phyloP scores from a whole-genome alignment of 2,797 vertebrate genomes.

The Salmo trutta region DNA sequence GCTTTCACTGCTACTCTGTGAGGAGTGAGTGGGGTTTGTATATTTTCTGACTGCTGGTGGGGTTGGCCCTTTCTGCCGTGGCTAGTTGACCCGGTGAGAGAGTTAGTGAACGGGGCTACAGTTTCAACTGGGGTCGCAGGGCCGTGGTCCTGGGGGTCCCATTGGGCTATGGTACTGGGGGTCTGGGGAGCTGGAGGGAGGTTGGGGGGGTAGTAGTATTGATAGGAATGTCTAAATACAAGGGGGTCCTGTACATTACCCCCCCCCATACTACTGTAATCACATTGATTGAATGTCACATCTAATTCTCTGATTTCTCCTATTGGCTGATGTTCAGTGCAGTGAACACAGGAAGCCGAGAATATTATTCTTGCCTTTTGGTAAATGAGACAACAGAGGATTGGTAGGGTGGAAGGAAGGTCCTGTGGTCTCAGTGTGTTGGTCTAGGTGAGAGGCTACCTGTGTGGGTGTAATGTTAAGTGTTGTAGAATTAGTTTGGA shows the following conservation, averaged over 20 bases:
- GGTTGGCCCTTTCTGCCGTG: background rate
- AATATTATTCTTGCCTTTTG: slow-evolving; percentile 1
- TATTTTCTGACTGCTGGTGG: background rate
- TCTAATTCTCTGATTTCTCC: background rate
- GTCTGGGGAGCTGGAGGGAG: too few species aligned
- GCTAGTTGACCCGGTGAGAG: background rate
- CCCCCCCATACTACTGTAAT: background rate
- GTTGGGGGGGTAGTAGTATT: background rate
- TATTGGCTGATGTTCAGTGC: background rate
- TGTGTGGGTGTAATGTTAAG: slow-evolving; percentile 21
- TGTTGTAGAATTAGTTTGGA: slow-evolving; percentile 5
- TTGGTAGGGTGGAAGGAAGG: background rate
- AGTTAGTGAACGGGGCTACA: background rate
- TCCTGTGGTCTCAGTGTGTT: background rate
- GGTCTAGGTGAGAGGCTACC: background rate
- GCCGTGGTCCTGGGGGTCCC: background rate
- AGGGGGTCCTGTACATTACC: background rate
- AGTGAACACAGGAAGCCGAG: background rate
- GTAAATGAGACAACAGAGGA: background rate
- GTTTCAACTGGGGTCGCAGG: background rate
- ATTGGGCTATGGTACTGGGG: background rate
- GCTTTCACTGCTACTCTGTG: background rate
- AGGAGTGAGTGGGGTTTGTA: background rate
- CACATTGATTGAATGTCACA: slow-evolving; percentile 5
- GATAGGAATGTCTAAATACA: background rate